Conservation (phyloP, 2,888 invertebrate species). For the Trisateles emortualis region DNA sequence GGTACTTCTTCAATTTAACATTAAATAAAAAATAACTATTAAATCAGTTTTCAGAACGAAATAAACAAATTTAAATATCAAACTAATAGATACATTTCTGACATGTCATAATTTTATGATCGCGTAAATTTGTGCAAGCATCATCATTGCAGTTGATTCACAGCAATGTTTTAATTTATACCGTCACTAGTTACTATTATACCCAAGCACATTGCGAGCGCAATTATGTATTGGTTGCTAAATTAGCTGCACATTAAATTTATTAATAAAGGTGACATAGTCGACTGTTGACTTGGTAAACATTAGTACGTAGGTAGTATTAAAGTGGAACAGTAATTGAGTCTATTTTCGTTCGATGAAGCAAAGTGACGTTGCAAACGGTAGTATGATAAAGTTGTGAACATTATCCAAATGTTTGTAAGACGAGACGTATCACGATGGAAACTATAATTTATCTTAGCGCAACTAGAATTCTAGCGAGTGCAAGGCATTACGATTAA, state of each 20-base stretch:
- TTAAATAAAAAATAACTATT: no score
- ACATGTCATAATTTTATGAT: constrained; percentile 24
- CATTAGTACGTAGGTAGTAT: constrained; percentile 20
- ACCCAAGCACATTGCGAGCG: constrained; percentile 62
- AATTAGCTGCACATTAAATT: constrained; percentile 45
- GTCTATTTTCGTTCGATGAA: constrained; percentile 26
- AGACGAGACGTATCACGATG: constrained; percentile 48
- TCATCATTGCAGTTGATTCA: constrained; percentile 33
- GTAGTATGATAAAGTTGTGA: neutral
- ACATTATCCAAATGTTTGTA: constrained; percentile 28
- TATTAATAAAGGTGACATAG: constrained; percentile 44
- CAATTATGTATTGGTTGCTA: constrained; percentile 52
- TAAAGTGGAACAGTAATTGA: constrained; percentile 31
- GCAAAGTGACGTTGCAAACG: constrained; percentile 2
- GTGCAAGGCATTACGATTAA: constrained; percentile 55
- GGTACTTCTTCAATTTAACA: no score
- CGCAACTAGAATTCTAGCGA: constrained; percentile 56
- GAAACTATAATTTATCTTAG: constrained; percentile 62
- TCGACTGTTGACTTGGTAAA: constrained; percentile 38
- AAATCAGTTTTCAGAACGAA: no score
- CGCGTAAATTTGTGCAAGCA: constrained; percentile 25
- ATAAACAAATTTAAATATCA: no score
- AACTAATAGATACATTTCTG: constrained; percentile 23
- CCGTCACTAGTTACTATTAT: constrained; percentile 37
- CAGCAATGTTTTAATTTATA: constrained; percentile 48